Evolutionary conservation across 2,113 vertebrate genomes (phyloP).

Genomic region (Litocranius walleri): DNA sequence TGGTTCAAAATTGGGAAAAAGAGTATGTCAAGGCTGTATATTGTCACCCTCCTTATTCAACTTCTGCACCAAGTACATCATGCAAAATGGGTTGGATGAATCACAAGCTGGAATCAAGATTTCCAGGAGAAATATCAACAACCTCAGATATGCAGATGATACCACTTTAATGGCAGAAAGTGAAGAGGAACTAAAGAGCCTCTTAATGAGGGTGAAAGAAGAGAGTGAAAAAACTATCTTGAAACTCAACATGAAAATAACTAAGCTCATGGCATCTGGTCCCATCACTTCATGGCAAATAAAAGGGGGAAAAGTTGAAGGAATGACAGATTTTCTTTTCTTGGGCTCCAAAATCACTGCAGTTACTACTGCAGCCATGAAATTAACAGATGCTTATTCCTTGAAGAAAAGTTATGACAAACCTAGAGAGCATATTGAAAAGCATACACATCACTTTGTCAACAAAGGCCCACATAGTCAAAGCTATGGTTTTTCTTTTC

Average conservation of each 20-base stretch:
- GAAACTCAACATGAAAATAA: not conserved
- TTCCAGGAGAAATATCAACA: not conserved
- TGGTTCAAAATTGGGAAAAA: not conserved
- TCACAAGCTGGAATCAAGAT: not conserved
- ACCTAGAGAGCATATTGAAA: not conserved
- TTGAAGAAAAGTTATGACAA: not conserved
- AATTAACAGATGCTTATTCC: not conserved
- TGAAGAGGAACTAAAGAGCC: not conserved
- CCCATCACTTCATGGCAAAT: not conserved
- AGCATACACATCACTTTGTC: not conserved
- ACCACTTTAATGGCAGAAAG: not conserved
- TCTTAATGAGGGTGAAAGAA: not conserved
- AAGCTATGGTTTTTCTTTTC: not conserved
- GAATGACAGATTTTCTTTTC: not conserved
- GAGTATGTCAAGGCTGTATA: not conserved
- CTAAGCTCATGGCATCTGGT: not conserved
- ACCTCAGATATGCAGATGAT: not conserved
- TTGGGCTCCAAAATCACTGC: not conserved
- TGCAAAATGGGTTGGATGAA: not conserved
- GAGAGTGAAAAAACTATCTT: not conserved
- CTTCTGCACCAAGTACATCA: not conserved
- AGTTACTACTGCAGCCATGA: not conserved
- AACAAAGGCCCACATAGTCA: not conserved
- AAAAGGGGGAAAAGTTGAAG: not conserved
- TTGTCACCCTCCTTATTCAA: not conserved